Conservation (phyloP, 2,113 vertebrate genomes). For the Proterorhinus semilunaris region DNA sequence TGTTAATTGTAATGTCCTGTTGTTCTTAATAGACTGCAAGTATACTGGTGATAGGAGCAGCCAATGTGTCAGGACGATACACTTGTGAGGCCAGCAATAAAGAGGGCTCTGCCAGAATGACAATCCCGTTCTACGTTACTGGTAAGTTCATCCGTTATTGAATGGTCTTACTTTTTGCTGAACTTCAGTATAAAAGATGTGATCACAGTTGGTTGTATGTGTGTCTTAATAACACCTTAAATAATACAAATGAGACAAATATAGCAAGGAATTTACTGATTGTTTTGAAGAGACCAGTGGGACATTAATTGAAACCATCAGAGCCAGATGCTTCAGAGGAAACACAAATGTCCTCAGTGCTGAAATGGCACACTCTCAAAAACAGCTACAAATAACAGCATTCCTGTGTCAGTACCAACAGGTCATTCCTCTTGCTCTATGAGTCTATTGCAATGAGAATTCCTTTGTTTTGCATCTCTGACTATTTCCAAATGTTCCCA, state of each 20-base stretch:
- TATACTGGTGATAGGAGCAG: slow-evolving; percentile 68
- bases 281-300: slow-evolving; percentile 60
- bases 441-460: slow-evolving; percentile 29
- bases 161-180: background rate
- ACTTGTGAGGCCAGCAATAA: slow-evolving; percentile 79
- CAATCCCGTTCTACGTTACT: slow-evolving; percentile 78
- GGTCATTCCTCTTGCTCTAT: slow-evolving; percentile 50
- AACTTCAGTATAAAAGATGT: slow-evolving; percentile 19
- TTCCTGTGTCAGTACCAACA: slow-evolving; percentile 54
- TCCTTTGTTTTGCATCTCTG: slow-evolving; percentile 51
- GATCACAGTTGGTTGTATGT: background rate
- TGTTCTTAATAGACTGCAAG: slow-evolving; percentile 75
- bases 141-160: slow-evolving; percentile 71
- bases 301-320: slow-evolving; percentile 75
- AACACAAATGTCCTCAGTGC: slow-evolving; percentile 46
- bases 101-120: slow-evolving; percentile 56
- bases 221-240: slow-evolving; percentile 36
- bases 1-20: background rate
- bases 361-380: slow-evolving; percentile 60
- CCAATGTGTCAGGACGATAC: slow-evolving; percentile 77
- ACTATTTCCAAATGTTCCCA: slow-evolving; percentile 66
- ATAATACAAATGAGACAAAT: slow-evolving; percentile 47
- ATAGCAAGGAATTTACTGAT: slow-evolving; percentile 59
- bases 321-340: slow-evolving; percentile 50
- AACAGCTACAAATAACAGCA: slow-evolving; percentile 56